These are phyloP conservation scores for Phoxinus phoxinus DNA, from an alignment of 2,113 vertebrate genomes.

Conservation along the genomic window DNA sequence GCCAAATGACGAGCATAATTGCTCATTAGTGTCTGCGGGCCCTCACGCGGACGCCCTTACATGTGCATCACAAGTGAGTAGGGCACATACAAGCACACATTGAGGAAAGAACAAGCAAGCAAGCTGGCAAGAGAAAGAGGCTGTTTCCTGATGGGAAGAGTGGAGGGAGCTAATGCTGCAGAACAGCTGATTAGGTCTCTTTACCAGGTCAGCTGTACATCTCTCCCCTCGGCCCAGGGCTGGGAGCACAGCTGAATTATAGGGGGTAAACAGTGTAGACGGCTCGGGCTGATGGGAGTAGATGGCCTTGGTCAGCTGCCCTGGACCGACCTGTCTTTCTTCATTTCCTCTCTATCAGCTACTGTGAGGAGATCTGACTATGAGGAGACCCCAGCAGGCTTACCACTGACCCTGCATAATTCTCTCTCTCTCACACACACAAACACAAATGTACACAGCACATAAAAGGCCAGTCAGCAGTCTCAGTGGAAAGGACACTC, in stretches of 20 bases:
- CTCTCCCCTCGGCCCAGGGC: not conserved
- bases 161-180: not conserved
- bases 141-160: not conserved
- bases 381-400: not conserved
- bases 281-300: slow-evolving; percentile 4
- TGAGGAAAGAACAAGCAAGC: not conserved
- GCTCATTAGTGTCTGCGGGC: slow-evolving; percentile 48
- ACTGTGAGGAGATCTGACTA: slow-evolving; percentile 9
- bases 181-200: slow-evolving; percentile 20
- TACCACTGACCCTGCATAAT: slow-evolving; percentile 11
- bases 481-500: slow-evolving; percentile 33
- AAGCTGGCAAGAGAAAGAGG: not conserved
- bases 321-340: slow-evolving; percentile 32
- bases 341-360: slow-evolving; percentile 32
- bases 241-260: slow-evolving; percentile 23
- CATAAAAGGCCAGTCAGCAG: slow-evolving; percentile 36
- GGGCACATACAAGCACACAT: slow-evolving; percentile 29
- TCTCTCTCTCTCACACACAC: slow-evolving; percentile 20
- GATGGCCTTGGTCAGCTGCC: slow-evolving; percentile 8
- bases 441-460: slow-evolving; percentile 28
- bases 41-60: not conserved
- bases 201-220: slow-evolving; percentile 39
- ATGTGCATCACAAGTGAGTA: not conserved
- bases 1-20: slow-evolving; percentile 54
- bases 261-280: slow-evolving; percentile 34